Evolutionary conservation across 2,113 vertebrate species (phyloP), one percentile per base, ranked within the genome.

Genomic region (Xiphophorus hellerii): DNA sequence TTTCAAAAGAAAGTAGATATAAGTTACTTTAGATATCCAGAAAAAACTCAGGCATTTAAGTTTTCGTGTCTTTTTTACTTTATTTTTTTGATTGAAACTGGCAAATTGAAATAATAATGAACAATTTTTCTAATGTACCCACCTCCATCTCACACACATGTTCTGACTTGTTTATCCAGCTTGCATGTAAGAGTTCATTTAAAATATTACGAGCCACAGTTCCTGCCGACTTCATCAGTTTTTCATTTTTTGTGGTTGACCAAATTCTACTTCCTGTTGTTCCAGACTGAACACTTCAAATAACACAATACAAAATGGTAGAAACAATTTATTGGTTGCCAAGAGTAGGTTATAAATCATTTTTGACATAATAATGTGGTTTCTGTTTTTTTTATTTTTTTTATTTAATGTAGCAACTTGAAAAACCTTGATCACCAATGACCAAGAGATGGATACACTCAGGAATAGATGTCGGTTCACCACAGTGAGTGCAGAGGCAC

Each of bases 81-180:
- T 5, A 12, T 42, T 42, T 39, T 15, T 42, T 15, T 15, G 14
- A 65, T 15, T 58, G n/a, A 70, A 44, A 62, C 31, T 62, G 35
- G 14, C 17, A 48, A 29, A 69, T 17, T 5, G 3, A 80, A 72
- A 73, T 67, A 60, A 73, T 71, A 58, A 69, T 68, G 29, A 15
- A 76, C 4, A 10, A 1, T 35, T 76, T 76, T 63, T n/a, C 33
- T 30, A 37, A 69, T 63, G 29, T 66, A 62, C 22, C 44, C 28
- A 66, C 14, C 51, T 48, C 20, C n/a, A 39, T 66, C 22, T 39
- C 6, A 31, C 64, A 62, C 65, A 66, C 82, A 68, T 51, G 84
- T 69, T 79, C 33, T 27, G 76, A 75, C 77, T 60, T 76, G 37
- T 30, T 73, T 29, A 82, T 30, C 44, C 31, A 31, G 78, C 20